A percentile compares a stretch with the other conserved stretches of the same genome.
Evolutionary conservation across 2,797 vertebrate genomes (phyloP).

Genomic region (Lindbergichthys nudifrons): DNA sequence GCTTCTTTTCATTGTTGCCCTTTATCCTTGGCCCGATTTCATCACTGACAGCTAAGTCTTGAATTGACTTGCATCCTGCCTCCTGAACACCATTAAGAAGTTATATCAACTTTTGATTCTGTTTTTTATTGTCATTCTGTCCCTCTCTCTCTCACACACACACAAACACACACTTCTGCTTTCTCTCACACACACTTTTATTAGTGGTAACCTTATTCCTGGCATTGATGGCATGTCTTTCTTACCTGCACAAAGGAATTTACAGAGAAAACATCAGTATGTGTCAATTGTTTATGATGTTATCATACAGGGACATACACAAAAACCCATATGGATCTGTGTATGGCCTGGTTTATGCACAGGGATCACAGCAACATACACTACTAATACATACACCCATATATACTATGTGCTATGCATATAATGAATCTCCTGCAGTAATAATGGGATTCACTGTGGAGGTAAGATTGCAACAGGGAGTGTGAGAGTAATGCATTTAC

Average conservation of each 20-base stretch:
- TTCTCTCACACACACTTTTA: slow-evolving; percentile 16
- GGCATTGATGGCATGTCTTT: slow-evolving; percentile 29
- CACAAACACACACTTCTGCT: not conserved
- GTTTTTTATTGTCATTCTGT: slow-evolving; percentile 14
- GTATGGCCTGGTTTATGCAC: slow-evolving; percentile 20
- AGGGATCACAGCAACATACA: slow-evolving; percentile 27
- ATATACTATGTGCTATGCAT: slow-evolving; percentile 47
- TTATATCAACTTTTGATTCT: slow-evolving; percentile 28
- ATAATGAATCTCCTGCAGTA: slow-evolving; percentile 52
- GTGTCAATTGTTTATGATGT: slow-evolving; percentile 24
- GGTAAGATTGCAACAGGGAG: slow-evolving; percentile 76
- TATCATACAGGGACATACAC: slow-evolving; percentile 13
- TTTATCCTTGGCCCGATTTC: slow-evolving; percentile 53
- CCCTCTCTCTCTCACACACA: not conserved
- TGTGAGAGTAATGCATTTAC: slow-evolving; percentile 85
- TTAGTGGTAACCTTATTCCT: not conserved
- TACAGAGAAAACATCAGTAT: not conserved
- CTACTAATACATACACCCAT: slow-evolving; percentile 35
- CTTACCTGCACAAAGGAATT: not conserved
- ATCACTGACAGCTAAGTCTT: slow-evolving; percentile 40
- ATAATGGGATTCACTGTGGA: slow-evolving; percentile 75
- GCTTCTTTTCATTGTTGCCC: slow-evolving; percentile 33
- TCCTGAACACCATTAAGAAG: slow-evolving; percentile 38
- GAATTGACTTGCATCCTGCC: slow-evolving; percentile 36
- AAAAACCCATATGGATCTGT: slow-evolving; percentile 19